Base-by-base conservation (phyloP, 2,797 vertebrate genomes). In the Lepus oiostolus region DNA sequence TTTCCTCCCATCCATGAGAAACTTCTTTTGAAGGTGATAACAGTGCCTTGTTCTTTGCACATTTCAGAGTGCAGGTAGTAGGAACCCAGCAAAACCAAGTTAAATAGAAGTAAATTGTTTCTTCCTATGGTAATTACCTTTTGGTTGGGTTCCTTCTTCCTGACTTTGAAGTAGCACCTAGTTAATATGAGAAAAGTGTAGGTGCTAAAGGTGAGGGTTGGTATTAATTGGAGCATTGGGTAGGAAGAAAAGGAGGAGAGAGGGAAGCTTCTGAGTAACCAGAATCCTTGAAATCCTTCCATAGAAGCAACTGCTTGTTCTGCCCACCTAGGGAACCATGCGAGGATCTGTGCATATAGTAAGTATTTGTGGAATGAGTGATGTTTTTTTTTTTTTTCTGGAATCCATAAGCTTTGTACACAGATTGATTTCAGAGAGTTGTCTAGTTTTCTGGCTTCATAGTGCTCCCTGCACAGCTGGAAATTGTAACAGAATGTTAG, bases 401-500 rank as follows among this genome's bases (percentile, higher is more conserved):
- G 38, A 77, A 87, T 83, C 70, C 7, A 32, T 85, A 94, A 79
- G n/a, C n/a, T 82, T 91, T 92, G 28, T 47, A 35, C 22, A 75
- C 0, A 6, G 62, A 86, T 52, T 93, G 75, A 81, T 90, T 80
- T 16, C 62, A 35, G 58, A 67, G 63, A 81, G 32, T 10, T 65
- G 54, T 87, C 72, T 92, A 60, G 21, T 93, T 94, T 95, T 92
- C 62, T 84, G 28, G 65, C 38, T 96, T 85, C 89, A 62, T 68
- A 63, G 65, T 47, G 32, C 63, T 90, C 65, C 13, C n/a, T 63
- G 38, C 79, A 94, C 58, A 95, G 79, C 83, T 95, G 68, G 94
- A 95, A 96, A 90, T 50, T 60, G 2, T 93, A 85, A 79, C 47
- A 68, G 84, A 97, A 71, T 89, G 63, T 88, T 92, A 80, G 75